phyloP scores from a whole-genome alignment of 2,797 vertebrate species.

The Scolopax rusticola region DNA sequence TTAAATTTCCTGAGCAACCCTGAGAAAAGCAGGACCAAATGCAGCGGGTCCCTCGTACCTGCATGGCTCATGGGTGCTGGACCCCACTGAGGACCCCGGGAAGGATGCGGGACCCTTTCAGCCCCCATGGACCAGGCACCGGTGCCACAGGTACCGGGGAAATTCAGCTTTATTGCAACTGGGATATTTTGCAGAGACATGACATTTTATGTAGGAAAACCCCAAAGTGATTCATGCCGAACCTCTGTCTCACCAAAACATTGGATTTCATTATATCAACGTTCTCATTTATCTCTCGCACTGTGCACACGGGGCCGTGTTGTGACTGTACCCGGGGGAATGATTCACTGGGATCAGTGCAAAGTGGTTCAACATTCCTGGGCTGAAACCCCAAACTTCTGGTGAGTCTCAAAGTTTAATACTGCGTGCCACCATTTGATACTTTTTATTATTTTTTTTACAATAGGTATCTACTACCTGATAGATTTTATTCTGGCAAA shows the following conservation, averaged over 20 bases:
- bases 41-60: rapidly evolving
- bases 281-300: neutral
- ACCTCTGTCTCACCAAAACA: neutral
- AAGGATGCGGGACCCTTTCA: neutral
- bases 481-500: neutral
- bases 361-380: neutral
- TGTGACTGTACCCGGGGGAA: neutral
- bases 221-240: neutral
- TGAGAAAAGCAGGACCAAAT: neutral
- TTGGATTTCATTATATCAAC: neutral
- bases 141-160: rapidly evolving
- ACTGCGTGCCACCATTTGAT: too few relatives aligned
- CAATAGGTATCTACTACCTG: neutral
- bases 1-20: neutral
- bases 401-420: neutral
- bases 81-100: neutral
- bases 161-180: neutral
- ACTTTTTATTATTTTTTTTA: neutral
- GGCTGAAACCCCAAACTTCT: neutral
- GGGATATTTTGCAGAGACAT: rapidly evolving
- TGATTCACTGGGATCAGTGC: neutral
- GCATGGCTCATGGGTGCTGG: neutral
- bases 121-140: rapidly evolving
- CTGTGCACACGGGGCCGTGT: rapidly evolving
- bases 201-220: neutral